These are phyloP conservation scores for Cylindroiulus punctatus DNA, from an alignment of 2,888 invertebrate species.

Conservation along the genomic window DNA sequence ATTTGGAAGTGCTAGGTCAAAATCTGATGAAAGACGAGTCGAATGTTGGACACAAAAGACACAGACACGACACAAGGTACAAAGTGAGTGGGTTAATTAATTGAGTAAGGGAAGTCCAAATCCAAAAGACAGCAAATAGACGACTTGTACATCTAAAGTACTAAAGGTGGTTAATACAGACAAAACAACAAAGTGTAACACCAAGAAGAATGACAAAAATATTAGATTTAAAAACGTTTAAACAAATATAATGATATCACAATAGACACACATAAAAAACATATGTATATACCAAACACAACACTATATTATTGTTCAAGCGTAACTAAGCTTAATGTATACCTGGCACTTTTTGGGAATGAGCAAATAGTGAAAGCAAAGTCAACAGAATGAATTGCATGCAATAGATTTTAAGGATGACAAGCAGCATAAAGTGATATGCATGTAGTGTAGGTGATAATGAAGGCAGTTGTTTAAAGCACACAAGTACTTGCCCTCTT, in stretches of 20 bases:
- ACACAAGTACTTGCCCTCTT: conserved; percentile 79
- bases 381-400: background rate
- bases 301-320: background rate
- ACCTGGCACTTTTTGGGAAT: no score
- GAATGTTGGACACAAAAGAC: conserved; percentile 20
- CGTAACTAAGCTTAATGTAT: no score
- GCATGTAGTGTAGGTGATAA: background rate
- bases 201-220: conserved; percentile 1
- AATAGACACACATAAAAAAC: background rate
- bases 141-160: conserved; percentile 15
- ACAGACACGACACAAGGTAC: conserved; percentile 17
- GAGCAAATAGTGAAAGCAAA: background rate
- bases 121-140: conserved; percentile 38
- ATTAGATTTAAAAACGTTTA: background rate
- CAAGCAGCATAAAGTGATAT: background rate
- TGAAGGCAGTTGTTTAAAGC: background rate
- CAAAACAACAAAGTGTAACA: background rate
- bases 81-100: conserved; percentile 29
- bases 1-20: conserved; percentile 20
- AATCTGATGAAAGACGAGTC: conserved; percentile 6
- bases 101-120: conserved; percentile 31
- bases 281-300: background rate
- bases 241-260: background rate
- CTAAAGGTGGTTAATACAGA: conserved; percentile 37
- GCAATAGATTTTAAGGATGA: background rate